These are phyloP conservation scores for Sardina pilchardus DNA, from an alignment of 2,113 vertebrate species.

Conservation along the genomic window DNA sequence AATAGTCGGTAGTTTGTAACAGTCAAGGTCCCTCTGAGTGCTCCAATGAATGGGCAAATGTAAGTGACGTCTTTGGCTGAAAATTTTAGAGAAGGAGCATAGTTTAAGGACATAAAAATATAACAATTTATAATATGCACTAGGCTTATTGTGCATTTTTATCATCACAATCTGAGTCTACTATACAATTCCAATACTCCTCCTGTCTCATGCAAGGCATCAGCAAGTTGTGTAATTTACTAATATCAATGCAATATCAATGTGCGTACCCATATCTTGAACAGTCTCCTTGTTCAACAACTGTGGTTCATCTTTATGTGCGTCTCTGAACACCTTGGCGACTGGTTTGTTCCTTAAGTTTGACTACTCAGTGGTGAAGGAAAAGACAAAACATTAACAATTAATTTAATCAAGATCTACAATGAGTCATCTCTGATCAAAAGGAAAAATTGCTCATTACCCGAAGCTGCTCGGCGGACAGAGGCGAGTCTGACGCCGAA, in stretches of 20 bases:
- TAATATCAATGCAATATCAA: background rate
- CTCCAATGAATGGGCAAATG: slow-evolving; percentile 93
- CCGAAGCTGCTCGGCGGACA: slow-evolving; percentile 85
- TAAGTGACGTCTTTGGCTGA: slow-evolving; percentile 94
- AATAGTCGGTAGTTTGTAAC: slow-evolving; percentile 95
- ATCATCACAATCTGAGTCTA: background rate
- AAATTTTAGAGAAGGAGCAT: slow-evolving; percentile 12
- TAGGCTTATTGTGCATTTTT: background rate
- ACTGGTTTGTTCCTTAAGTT: slow-evolving; percentile 10
- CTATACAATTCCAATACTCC: background rate
- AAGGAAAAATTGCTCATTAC: slow-evolving; percentile 58
- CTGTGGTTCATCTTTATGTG: slow-evolving; percentile 87
- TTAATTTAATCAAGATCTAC: background rate
- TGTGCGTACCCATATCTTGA: slow-evolving; percentile 76
- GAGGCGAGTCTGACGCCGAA: slow-evolving; percentile 83
- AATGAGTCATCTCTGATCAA: background rate
- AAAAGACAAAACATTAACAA: background rate
- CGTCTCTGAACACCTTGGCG: slow-evolving; percentile 62
- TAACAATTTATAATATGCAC: background rate
- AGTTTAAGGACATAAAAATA: background rate
- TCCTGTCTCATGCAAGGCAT: background rate
- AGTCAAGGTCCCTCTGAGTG: slow-evolving; percentile 86
- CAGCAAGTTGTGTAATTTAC: background rate
- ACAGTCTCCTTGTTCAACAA: slow-evolving; percentile 89
- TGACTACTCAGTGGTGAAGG: background rate